A percentile compares a stretch with the other conserved stretches of the same genome.
phyloP scores from a whole-genome alignment of 2,888 invertebrate species.

The Eudasyphora cyanicolor region DNA sequence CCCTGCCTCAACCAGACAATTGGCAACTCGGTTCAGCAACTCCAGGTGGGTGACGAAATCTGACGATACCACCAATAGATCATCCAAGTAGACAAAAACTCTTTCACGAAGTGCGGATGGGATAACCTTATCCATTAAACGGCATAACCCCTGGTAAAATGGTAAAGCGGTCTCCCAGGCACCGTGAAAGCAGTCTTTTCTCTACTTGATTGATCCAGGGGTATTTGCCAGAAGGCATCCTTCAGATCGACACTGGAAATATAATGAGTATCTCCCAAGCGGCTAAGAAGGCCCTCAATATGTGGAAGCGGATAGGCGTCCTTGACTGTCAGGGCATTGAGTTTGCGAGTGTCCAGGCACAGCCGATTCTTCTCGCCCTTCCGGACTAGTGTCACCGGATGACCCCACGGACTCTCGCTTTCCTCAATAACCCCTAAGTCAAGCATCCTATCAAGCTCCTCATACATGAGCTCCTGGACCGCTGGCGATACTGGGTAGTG shows the following conservation, averaged over 20 bases:
- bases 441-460: too few relatives aligned
- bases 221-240: constrained; percentile 26
- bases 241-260: constrained; percentile 55
- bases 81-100: too few relatives aligned
- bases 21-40: not conserved
- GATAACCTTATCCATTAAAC: too few relatives aligned
- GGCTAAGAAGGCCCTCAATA: constrained; percentile 54
- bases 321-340: not conserved
- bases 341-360: too few relatives aligned
- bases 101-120: too few relatives aligned
- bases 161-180: constrained; percentile 34
- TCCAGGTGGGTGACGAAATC: not conserved
- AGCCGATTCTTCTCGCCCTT: too few relatives aligned
- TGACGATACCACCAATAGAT: not conserved
- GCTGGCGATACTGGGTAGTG: too few relatives aligned
- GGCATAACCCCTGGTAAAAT: too few relatives aligned
- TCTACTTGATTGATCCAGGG: not conserved
- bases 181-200: constrained; percentile 45
- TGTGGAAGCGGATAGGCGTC: constrained; percentile 40
- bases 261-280: constrained; percentile 53
- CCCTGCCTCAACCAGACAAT: not conserved
- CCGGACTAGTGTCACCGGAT: too few relatives aligned
- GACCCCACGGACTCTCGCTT: not conserved
- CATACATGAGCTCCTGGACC: too few relatives aligned
- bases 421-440: too few relatives aligned